phyloP scores from a whole-genome alignment of 1,140 invertebrate species.

The Dreissena polymorpha region DNA sequence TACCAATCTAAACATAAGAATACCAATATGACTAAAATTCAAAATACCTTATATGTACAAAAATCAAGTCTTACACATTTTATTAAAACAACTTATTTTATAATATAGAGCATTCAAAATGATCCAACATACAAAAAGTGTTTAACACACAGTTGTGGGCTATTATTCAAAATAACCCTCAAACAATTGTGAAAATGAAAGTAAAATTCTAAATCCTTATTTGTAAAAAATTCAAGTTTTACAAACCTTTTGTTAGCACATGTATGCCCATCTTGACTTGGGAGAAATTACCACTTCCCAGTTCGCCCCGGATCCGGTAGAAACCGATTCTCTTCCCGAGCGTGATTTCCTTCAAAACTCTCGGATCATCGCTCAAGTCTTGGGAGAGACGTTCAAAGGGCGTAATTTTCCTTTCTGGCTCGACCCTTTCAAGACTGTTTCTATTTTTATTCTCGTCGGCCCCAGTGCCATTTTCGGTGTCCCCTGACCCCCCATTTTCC shows the following conservation, averaged over 20 bases:
- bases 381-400: conserved; percentile 70
- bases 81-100: too few species aligned
- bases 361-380: conserved; percentile 79
- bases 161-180: too few species aligned
- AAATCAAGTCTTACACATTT: too few species aligned
- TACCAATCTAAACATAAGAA: too few species aligned
- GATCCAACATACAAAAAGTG: not conserved
- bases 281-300: conserved; percentile 94
- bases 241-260: conserved; percentile 89
- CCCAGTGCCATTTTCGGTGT: not conserved
- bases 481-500: conserved; percentile 28
- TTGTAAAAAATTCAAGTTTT: too few species aligned
- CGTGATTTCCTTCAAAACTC: conserved; percentile 83
- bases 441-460: conserved; percentile 23
- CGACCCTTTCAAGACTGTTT: conserved; percentile 32
- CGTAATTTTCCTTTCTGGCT: conserved; percentile 60
- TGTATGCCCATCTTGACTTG: conserved; percentile 93
- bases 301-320: conserved; percentile 85
- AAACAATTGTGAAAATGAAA: too few species aligned
- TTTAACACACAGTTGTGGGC: too few species aligned
- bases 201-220: too few species aligned
- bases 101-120: too few species aligned
- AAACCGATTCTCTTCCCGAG: conserved; percentile 86
- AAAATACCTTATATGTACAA: too few species aligned
- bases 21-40: too few species aligned